phyloP scores from a whole-genome alignment of 2,113 vertebrate genomes.

The Orientallactaga bullata region DNA sequence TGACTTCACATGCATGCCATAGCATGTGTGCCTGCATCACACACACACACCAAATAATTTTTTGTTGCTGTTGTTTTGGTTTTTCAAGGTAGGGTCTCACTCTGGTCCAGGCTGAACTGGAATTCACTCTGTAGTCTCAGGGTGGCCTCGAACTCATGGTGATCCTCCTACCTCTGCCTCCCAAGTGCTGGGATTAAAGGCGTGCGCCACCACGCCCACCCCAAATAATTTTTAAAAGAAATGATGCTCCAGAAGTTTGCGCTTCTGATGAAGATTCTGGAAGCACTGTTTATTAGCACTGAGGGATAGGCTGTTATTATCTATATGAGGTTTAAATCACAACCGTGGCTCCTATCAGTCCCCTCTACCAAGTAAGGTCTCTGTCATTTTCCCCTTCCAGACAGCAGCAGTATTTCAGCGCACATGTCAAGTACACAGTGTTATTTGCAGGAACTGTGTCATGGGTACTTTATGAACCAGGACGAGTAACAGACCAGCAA shows the following conservation, averaged over 20 bases:
- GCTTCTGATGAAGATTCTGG: not conserved
- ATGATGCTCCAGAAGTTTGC: not conserved
- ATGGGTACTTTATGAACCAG: constrained; percentile 54
- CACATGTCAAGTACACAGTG: constrained; percentile 57
- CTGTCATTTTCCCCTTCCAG: constrained; percentile 30
- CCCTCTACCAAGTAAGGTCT: constrained; percentile 31
- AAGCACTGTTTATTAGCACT: constrained; percentile 19
- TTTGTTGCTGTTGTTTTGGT: too few relatives aligned
- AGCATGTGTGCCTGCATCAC: too few relatives aligned
- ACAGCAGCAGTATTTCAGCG: constrained; percentile 51
- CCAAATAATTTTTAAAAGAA: not conserved
- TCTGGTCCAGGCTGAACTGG: too few relatives aligned
- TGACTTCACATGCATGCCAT: too few relatives aligned
- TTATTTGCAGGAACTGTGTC: constrained; percentile 68
- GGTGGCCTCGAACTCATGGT: too few relatives aligned
- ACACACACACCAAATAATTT: too few relatives aligned
- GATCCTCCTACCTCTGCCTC: too few relatives aligned
- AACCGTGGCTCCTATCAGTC: not conserved
- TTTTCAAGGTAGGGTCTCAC: too few relatives aligned
- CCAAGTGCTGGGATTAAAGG: too few relatives aligned
- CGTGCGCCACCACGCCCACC: too few relatives aligned
- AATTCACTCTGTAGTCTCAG: too few relatives aligned
- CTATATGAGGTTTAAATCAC: not conserved
- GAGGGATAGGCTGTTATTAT: not conserved
- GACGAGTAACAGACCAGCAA: constrained; percentile 61